Evolutionary conservation across 2,797 vertebrate genomes (phyloP).

Genomic region (Darevskia mixta): DNA sequence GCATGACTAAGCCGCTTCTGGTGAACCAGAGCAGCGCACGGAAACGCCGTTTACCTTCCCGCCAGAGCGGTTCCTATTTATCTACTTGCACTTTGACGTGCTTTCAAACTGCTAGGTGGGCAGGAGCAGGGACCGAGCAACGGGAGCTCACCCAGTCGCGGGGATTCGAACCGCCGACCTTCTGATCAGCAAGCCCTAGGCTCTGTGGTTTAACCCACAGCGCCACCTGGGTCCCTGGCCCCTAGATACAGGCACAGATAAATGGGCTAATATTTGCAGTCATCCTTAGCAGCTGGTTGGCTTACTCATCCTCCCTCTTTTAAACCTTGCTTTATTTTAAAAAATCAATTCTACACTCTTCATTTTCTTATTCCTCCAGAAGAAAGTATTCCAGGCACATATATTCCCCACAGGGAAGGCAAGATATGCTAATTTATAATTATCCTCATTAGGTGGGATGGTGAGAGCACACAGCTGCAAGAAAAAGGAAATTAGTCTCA

Average conservation of each 20-base stretch:
- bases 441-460: conserved; percentile 14
- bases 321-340: not conserved
- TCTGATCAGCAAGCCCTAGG: too few species aligned
- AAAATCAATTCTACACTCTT: not conserved
- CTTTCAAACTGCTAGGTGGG: too few species aligned
- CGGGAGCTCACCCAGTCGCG: too few species aligned
- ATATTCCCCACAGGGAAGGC: not conserved
- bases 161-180: too few species aligned
- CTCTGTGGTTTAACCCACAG: too few species aligned
- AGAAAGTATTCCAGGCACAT: not conserved
- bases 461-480: conserved; percentile 19
- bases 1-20: too few species aligned
- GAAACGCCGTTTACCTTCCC: too few species aligned
- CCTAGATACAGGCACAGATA: not conserved
- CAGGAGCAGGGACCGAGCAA: too few species aligned
- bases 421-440: conserved; percentile 20
- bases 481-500: conserved; percentile 5
- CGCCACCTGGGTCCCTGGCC: not conserved
- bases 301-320: not conserved
- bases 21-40: too few species aligned
- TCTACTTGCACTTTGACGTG: too few species aligned
- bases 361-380: not conserved
- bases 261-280: not conserved
- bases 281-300: not conserved
- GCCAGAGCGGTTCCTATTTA: too few species aligned